These are phyloP conservation scores for Dufourea novaeangliae DNA, from an alignment of 1,140 invertebrate species.

Conservation along the genomic window DNA sequence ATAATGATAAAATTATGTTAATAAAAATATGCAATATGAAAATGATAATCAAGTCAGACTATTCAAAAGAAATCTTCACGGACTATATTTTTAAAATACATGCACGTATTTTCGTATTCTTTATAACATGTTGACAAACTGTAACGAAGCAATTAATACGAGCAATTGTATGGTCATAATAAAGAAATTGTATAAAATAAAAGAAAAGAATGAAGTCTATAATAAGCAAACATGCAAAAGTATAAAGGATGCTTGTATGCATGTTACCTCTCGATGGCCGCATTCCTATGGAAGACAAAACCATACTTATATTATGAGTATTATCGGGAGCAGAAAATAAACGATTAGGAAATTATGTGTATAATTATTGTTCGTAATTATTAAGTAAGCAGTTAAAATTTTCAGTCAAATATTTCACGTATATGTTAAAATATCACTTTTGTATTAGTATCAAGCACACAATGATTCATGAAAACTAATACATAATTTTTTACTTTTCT, in stretches of 20 bases:
- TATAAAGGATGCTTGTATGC: slow-evolving; percentile 67
- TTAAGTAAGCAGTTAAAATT: slow-evolving; percentile 9
- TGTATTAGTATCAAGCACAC: neutral
- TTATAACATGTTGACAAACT: neutral
- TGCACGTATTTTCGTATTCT: slow-evolving; percentile 20
- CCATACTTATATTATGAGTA: slow-evolving; percentile 70
- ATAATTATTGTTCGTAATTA: slow-evolving; percentile 3
- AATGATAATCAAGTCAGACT: neutral
- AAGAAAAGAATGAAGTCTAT: slow-evolving; percentile 68
- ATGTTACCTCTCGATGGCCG: slow-evolving; percentile 84
- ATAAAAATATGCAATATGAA: no score
- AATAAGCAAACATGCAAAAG: slow-evolving; percentile 75
- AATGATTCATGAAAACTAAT: neutral
- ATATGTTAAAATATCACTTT: slow-evolving; percentile 5
- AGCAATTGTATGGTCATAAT: neutral
- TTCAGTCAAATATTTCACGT: neutral
- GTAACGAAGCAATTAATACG: slow-evolving; percentile 12
- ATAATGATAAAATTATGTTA: no score
- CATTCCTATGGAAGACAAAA: slow-evolving; percentile 83
- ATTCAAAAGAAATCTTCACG: neutral
- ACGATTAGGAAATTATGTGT: slow-evolving; percentile 8
- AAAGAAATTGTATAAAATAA: slow-evolving; percentile 37
- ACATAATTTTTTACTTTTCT: slow-evolving; percentile 2
- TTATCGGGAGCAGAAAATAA: slow-evolving; percentile 37
- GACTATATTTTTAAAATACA: slow-evolving; percentile 22